Evolutionary conservation across 1,140 invertebrate species (phyloP).

Genomic region (Orussus abietinus): DNA sequence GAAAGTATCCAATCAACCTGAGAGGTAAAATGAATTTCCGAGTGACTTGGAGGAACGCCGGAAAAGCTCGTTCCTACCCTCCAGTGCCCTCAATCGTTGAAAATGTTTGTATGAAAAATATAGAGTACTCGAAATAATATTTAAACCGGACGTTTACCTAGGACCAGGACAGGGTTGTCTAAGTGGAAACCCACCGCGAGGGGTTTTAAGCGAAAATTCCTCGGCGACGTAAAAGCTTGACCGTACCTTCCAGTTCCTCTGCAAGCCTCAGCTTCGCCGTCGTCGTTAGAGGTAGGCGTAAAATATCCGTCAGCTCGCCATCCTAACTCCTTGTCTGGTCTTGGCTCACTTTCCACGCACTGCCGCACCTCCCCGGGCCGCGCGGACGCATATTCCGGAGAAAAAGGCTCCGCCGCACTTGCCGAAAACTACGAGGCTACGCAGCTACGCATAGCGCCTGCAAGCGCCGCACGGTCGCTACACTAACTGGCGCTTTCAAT

Average conservation of each 20-base stretch:
- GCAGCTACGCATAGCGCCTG: constrained; percentile 31
- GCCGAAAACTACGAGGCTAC: constrained; percentile 23
- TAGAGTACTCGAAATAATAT: constrained; percentile 4
- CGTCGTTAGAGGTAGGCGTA: constrained; percentile 17
- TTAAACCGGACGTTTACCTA: constrained; percentile 1
- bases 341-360: not conserved
- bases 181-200: not conserved
- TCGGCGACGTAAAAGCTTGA: not conserved
- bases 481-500: constrained; percentile 33
- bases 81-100: not conserved
- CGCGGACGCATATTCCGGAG: not conserved
- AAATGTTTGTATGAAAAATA: constrained; percentile 6
- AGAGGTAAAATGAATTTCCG: too few relatives aligned
- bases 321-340: constrained; percentile 9
- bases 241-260: constrained; percentile 32
- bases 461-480: constrained; percentile 35
- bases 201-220: not conserved
- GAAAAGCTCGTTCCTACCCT: not conserved
- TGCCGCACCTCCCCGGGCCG: not conserved
- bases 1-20: too few relatives aligned
- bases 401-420: constrained; percentile 4
- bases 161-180: not conserved
- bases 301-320: constrained; percentile 37
- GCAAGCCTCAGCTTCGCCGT: constrained; percentile 18
- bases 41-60: too few relatives aligned